These are phyloP conservation scores for Silurus lanzhouensis DNA, from an alignment of 2,797 vertebrate genomes.

Conservation along the genomic window DNA sequence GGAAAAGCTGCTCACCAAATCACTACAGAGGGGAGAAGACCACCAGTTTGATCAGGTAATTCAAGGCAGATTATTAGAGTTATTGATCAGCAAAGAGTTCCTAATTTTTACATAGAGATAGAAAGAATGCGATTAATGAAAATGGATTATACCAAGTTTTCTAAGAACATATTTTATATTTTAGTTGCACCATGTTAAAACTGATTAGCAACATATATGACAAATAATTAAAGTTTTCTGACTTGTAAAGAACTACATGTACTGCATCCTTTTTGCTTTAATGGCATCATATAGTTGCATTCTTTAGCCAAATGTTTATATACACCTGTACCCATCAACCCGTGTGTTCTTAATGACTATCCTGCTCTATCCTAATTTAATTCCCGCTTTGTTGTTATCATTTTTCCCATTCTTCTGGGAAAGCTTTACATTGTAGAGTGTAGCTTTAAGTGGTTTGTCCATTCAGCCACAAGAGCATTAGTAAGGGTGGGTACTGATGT, in stretches of 20 bases:
- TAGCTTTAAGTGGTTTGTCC: too few species aligned
- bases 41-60: constrained; percentile 95
- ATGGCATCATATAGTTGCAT: neutral
- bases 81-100: neutral
- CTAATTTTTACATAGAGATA: neutral
- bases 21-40: constrained; percentile 96
- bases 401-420: too few species aligned
- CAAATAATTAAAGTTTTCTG: neutral
- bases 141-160: neutral
- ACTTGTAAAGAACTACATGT: neutral
- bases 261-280: neutral
- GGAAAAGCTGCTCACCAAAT: constrained; percentile 98
- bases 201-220: neutral
- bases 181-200: neutral
- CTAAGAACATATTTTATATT: neutral
- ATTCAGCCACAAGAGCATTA: too few species aligned
- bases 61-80: neutral
- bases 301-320: neutral
- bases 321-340: neutral
- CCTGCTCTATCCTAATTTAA: too few species aligned
- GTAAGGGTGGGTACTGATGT: too few species aligned
- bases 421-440: too few species aligned
- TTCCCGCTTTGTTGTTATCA: too few species aligned
- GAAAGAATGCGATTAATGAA: neutral
- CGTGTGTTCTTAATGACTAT: too few species aligned